Percentiles rank a stretch among this genome's conserved stretches.
These are phyloP conservation scores for Gastracanthus pulcherrimus DNA, from an alignment of 2,888 invertebrate species.

Conservation along the genomic window DNA sequence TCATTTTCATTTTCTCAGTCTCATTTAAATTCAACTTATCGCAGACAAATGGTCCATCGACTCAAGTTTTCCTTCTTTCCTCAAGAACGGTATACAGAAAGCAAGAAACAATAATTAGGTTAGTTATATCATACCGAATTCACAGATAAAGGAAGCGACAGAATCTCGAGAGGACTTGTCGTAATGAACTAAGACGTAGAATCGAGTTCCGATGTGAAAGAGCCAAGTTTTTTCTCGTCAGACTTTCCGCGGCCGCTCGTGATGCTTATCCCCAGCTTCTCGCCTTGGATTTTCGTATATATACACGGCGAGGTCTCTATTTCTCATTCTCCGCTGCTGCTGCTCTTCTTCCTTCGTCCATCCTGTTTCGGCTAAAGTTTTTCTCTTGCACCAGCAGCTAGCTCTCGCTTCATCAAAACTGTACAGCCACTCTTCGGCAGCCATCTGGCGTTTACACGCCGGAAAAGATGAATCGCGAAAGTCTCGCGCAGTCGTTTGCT, in stretches of 20 bases:
- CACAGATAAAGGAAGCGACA: not conserved
- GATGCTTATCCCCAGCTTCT: slow-evolving; percentile 19
- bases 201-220: slow-evolving; percentile 21
- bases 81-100: not conserved
- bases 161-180: not conserved
- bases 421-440: slow-evolving; percentile 49
- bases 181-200: slow-evolving; percentile 3
- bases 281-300: slow-evolving; percentile 22
- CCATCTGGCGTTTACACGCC: slow-evolving; percentile 48
- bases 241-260: not conserved
- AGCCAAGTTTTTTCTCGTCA: slow-evolving; percentile 19
- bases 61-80: not conserved
- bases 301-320: not conserved
- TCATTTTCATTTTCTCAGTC: too few species aligned
- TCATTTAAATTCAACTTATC: too few species aligned
- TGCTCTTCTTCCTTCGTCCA: not conserved
- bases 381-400: slow-evolving; percentile 8
- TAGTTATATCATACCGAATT: not conserved
- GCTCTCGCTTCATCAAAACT: slow-evolving; percentile 46
- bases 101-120: slow-evolving; percentile 3
- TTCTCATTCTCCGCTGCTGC: not conserved
- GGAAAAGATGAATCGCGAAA: slow-evolving; percentile 49
- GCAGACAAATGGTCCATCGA: too few species aligned
- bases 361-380: slow-evolving; percentile 34
- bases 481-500: slow-evolving; percentile 19